Evolutionary conservation across 2,113 vertebrate genomes (phyloP).

Genomic region (Pangasianodon gigas): DNA sequence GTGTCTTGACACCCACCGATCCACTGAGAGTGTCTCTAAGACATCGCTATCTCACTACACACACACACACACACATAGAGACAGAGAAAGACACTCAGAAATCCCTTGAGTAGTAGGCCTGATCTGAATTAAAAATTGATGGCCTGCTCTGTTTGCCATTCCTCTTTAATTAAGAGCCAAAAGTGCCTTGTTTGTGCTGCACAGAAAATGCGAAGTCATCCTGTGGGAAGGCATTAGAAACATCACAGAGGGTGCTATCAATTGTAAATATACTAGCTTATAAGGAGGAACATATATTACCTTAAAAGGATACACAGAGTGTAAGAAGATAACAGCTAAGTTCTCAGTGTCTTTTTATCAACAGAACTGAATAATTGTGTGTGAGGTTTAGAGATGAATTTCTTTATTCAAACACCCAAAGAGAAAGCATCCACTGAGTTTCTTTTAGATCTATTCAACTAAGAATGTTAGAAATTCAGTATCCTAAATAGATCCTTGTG

Average conservation of each 20-base stretch:
- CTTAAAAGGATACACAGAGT: background rate
- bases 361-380: background rate
- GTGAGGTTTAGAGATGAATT: background rate
- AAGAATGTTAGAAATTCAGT: background rate
- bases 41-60: constrained; percentile 2
- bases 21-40: constrained; percentile 18
- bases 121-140: constrained; percentile 70
- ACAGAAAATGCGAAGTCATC: constrained; percentile 58
- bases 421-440: background rate
- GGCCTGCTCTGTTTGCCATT: constrained; percentile 56
- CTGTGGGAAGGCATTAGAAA: constrained; percentile 49
- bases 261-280: background rate
- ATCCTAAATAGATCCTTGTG: background rate
- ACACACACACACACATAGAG: background rate
- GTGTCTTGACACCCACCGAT: constrained; percentile 34
- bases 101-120: constrained; percentile 26
- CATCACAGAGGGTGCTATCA: constrained; percentile 47
- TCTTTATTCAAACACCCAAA: background rate
- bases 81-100: background rate
- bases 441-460: background rate
- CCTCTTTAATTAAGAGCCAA: constrained; percentile 67
- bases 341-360: background rate
- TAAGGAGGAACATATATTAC: background rate
- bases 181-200: constrained; percentile 57
- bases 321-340: background rate